Base-by-base conservation (phyloP, 2,113 vertebrate genomes). In the Pachyramphus minor region DNA sequence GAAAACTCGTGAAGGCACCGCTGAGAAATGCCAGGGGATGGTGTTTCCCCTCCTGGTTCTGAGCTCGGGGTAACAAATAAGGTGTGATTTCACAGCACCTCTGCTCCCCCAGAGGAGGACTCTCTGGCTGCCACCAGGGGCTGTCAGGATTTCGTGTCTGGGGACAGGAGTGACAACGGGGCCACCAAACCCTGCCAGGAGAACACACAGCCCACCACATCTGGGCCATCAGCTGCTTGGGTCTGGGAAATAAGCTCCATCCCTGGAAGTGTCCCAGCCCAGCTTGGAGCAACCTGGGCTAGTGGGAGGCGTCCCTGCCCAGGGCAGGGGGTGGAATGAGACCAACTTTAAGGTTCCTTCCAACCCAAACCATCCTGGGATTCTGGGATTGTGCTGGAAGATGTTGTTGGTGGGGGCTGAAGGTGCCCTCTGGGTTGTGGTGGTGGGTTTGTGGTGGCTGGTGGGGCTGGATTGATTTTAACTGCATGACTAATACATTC, bases 151-250 rank as follows among this genome's bases (percentile, higher is more conserved):
- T 72, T 25, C 12, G 7, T 6, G 17, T 8, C 42, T 20, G 50
- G 35, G 59, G 30, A 23, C 27, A 39, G 58, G 39, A n/a, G 28
- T 3, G 56, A 49, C 82, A 74, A 50, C 0, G 21, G 39, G 73
- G 39, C 30, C 53, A 24, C 30, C 33, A 7, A 41, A 59, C n/a
- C 0, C 5, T 20, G 9, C 21, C 18, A 4, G 49, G 60, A 27
- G 45, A 28, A n/a, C 33, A 5, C 2, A 0, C 1, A 14, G 63
- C 78, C 14, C 1, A 0, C 7, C 31, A 7, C 0, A 14, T 69
- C 10, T 3, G 63, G 21, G 23, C 33, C 4, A 0, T 3, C 53
- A 27, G 6, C 53, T 39, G 72, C 49, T 59, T 4, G 41, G 45
- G 83, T 23, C 22, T 50, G 31, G 50, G 77, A 42, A 42, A 58